Percentiles rank a stretch among this genome's conserved stretches.
Conservation (phyloP, 2,888 invertebrate species). For the Acrocera orbiculus region DNA sequence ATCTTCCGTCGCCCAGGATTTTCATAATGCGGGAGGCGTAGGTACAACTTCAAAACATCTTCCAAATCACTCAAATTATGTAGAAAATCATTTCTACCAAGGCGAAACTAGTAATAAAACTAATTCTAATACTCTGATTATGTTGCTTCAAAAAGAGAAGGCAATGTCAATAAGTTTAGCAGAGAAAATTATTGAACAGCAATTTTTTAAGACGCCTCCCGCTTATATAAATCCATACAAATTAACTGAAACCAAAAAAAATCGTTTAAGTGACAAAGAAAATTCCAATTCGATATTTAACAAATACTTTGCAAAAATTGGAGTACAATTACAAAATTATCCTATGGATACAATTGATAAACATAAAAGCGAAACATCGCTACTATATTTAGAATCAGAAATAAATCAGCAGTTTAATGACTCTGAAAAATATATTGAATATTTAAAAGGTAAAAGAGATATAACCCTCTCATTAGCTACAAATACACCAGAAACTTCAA, state of each 20-base stretch:
- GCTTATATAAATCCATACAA: constrained; percentile 19
- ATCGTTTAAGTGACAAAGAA: too few relatives aligned
- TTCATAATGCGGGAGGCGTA: constrained; percentile 45
- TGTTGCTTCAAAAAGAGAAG: constrained; percentile 10
- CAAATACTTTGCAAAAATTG: constrained; percentile 28
- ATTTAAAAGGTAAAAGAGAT: constrained; percentile 30
- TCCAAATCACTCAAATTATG: constrained; percentile 13
- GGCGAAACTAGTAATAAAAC: too few relatives aligned
- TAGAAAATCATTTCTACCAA: too few relatives aligned
- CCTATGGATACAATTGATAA: constrained; percentile 30
- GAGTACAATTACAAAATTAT: constrained; percentile 30
- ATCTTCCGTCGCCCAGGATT: constrained; percentile 38
- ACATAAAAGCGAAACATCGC: constrained; percentile 28
- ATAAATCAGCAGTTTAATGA: constrained; percentile 10
- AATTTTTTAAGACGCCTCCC: constrained; percentile 33
- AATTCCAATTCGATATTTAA: constrained; percentile 22
- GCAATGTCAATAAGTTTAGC: constrained; percentile 16
- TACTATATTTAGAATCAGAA: constrained; percentile 21
- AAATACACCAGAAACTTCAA: background rate
- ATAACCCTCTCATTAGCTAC: constrained; percentile 29
- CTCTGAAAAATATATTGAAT: constrained; percentile 25
- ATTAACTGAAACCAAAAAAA: background rate
- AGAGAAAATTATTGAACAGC: constrained; percentile 17
- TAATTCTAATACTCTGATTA: too few relatives aligned
- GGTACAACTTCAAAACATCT: constrained; percentile 8